A percentile compares a stretch with the other conserved stretches of the same genome.
phyloP scores from a whole-genome alignment of 1,140 invertebrate genomes.

The Papilio dardanus region DNA sequence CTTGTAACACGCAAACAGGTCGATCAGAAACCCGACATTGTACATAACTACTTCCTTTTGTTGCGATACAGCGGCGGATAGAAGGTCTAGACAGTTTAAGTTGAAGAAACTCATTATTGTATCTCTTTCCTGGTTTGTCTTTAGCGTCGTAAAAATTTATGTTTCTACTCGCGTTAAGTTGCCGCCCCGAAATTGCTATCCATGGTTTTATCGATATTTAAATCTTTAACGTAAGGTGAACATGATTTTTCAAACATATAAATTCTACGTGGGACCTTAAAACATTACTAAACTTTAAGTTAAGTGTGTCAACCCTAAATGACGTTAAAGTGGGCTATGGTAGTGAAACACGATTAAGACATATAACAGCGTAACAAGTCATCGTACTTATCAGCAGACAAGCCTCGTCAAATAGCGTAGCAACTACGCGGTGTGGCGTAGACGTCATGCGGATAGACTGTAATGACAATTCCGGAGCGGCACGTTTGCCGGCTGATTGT shows the following conservation, averaged over 20 bases:
- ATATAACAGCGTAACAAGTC: background rate
- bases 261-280: background rate
- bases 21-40: constrained; percentile 36
- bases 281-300: too few relatives aligned
- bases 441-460: constrained; percentile 39
- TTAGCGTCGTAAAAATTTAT: constrained; percentile 27
- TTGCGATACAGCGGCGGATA: constrained; percentile 34
- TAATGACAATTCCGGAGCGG: constrained; percentile 47
- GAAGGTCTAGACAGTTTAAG: constrained; percentile 24
- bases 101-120: constrained; percentile 35
- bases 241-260: background rate
- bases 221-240: background rate
- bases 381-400: background rate
- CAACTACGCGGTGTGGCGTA: background rate
- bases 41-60: constrained; percentile 36
- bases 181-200: background rate
- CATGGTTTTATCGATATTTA: background rate
- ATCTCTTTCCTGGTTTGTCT: constrained; percentile 26
- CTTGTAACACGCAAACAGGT: constrained; percentile 37
- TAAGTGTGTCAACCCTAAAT: background rate
- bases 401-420: background rate
- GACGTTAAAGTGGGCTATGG: too few relatives aligned
- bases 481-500: constrained; percentile 75
- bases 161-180: background rate
- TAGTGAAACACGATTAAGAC: background rate